Conservation (phyloP, 2,797 vertebrate species). For the Tauraco hartlaubi region DNA sequence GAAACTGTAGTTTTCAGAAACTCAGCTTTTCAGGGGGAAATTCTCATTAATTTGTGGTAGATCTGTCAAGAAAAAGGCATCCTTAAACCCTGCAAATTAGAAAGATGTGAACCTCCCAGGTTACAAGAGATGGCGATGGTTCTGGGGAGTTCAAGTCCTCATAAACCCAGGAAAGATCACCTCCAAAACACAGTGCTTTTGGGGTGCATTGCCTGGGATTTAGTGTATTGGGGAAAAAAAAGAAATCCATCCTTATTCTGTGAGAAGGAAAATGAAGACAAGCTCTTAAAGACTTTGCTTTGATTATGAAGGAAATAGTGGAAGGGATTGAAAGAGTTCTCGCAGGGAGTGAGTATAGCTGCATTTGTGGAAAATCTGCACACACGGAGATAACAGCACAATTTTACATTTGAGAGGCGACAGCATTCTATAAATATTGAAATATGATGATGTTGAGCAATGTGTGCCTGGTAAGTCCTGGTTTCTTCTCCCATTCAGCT, state of each 20-base stretch:
- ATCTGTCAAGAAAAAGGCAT: neutral
- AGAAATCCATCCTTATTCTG: neutral
- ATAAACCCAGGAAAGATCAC: fast-evolving
- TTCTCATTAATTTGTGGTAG: neutral
- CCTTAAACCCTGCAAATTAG: neutral
- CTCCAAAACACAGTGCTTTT: neutral
- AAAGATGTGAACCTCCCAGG: neutral
- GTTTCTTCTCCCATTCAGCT: neutral
- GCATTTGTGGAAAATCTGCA: neutral
- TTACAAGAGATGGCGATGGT: neutral
- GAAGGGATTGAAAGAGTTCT: neutral
- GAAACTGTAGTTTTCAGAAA: neutral
- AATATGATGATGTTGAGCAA: conserved; percentile 15
- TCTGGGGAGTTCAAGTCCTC: neutral
- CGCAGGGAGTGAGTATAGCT: neutral
- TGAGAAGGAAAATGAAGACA: neutral
- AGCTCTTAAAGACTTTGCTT: neutral
- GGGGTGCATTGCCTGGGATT: neutral
- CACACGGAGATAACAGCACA: neutral
- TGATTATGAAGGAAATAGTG: neutral
- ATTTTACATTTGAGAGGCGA: neutral
- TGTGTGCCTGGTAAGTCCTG: neutral
- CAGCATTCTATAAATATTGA: conserved; percentile 46
- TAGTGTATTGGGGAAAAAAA: neutral
- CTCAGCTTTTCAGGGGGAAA: neutral